Percentiles rank a stretch among this genome's conserved stretches.
These are phyloP conservation scores for Ophioderma brevispina DNA, from an alignment of 35 echinoderm and acorn worm species.

Conservation along the genomic window DNA sequence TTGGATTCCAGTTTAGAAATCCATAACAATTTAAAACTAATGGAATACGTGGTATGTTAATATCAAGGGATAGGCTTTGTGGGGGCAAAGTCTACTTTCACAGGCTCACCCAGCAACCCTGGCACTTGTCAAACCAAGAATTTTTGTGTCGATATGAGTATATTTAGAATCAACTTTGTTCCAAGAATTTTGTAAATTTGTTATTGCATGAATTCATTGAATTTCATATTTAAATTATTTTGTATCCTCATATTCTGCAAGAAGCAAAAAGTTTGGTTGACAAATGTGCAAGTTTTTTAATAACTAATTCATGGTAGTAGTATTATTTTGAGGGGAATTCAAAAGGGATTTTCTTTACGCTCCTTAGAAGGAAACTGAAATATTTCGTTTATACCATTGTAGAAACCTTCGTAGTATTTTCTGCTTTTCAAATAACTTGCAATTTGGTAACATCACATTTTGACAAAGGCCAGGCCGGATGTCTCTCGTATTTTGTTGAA, in stretches of 20 bases:
- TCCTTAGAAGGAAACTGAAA: neutral
- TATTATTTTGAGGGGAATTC: neutral
- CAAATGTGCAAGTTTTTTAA: neutral
- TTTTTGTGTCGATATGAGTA: neutral
- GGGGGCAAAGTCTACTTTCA: neutral
- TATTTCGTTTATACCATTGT: neutral
- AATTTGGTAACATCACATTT: neutral
- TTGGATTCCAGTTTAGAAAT: too few species aligned
- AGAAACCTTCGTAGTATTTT: neutral
- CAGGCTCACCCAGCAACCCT: neutral
- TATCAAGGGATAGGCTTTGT: too few species aligned
- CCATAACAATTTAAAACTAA: too few species aligned
- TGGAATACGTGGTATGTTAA: too few species aligned
- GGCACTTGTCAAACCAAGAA: neutral
- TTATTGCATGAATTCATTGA: conserved; percentile 1
- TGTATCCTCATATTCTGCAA: neutral
- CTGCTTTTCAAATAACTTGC: neutral
- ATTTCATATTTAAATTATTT: neutral
- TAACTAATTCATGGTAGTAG: neutral
- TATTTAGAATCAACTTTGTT: neutral
- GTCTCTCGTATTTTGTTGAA: neutral
- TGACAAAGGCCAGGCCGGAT: conserved; percentile 2
- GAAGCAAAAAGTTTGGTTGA: neutral
- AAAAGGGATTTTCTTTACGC: neutral
- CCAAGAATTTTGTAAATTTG: neutral